Evolutionary conservation across 2,797 vertebrate genomes (phyloP), one percentile per base, ranked within the genome.

Genomic region (Pseudochirops cupreus): DNA sequence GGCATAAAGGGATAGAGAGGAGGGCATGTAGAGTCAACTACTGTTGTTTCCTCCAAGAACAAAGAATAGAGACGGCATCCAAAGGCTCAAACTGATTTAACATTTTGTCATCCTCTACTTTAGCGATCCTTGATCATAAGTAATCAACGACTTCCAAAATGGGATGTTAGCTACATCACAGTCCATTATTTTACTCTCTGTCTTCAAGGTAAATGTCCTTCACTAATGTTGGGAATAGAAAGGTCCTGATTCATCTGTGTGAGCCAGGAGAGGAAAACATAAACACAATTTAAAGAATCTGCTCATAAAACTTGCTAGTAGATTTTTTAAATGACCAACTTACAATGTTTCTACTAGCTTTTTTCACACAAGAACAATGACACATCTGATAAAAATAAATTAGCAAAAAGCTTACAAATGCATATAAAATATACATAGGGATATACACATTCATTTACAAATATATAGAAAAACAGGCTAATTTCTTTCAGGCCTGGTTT

Each of bases 141-240:
- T 82, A 55, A 94, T 54, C 39, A 11, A 82, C 96, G 46, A 53
- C n/a, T 91, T 95, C 91, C 52, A 53, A 93, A 95, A 94, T 31
- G 50, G n/a, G 26, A 59, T 82, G 53, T 92, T 67, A 67, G 53
- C 28, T 55, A 89, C 33, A 74, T 92, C 56, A 91, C 87, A 58
- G 95, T 95, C 55, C 7, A 93, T 57, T 93, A 95, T 94, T 97
- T 95, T 92, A 97, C n/a, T 52, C 52, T 92, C 94, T 90, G 56
- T 82, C 62, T 82, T 74, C 82, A 96, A 91, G 56, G 10, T n/a
- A 59, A 91, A 28, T 82, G 53, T 91, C 33, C 21, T 92, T 90
- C 91, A 67, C 67, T 33, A 18, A 56, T 7, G 26, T 13, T 82
- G 24, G 11, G 10, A 90, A 91, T 46, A 26, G 55, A 74, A 93